These are phyloP conservation scores for Mastomys coucha DNA, from an alignment of 2,113 vertebrate genomes.

Conservation along the genomic window DNA sequence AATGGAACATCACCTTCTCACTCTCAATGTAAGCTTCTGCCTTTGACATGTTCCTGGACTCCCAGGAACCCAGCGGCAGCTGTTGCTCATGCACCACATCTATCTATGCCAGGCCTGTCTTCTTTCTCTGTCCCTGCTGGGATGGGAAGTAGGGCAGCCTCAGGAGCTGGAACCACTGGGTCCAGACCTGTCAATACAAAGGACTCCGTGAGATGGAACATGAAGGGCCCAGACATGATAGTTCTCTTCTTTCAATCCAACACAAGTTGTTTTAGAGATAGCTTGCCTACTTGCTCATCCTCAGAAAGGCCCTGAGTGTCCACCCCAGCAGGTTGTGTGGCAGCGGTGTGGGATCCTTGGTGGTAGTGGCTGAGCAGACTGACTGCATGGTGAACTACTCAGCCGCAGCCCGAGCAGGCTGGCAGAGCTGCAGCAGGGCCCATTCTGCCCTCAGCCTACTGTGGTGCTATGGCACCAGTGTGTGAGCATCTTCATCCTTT, in stretches of 20 bases:
- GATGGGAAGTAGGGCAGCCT: not conserved
- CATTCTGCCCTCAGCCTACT: not conserved
- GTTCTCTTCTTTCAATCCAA: not conserved
- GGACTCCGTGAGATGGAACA: not conserved
- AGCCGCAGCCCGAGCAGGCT: not conserved
- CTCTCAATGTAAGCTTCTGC: no score
- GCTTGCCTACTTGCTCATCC: not conserved
- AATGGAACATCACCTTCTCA: not conserved
- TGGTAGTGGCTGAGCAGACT: not conserved
- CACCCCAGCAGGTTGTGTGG: not conserved
- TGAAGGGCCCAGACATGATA: not conserved
- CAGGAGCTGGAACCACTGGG: not conserved
- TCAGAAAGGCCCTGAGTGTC: not conserved
- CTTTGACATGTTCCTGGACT: not conserved
- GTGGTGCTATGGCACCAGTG: not conserved
- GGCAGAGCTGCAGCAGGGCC: not conserved
- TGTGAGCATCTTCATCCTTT: not conserved
- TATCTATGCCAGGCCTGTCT: not conserved
- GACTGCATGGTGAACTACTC: not conserved
- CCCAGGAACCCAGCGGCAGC: not conserved
- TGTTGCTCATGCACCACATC: not conserved
- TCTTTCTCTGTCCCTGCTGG: not conserved
- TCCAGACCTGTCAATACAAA: not conserved
- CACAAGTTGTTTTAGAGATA: not conserved
- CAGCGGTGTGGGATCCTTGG: not conserved